Evolutionary conservation across 2,113 vertebrate genomes (phyloP), one percentile per base, ranked within the genome.

Genomic region (Salvelinus fontinalis): DNA sequence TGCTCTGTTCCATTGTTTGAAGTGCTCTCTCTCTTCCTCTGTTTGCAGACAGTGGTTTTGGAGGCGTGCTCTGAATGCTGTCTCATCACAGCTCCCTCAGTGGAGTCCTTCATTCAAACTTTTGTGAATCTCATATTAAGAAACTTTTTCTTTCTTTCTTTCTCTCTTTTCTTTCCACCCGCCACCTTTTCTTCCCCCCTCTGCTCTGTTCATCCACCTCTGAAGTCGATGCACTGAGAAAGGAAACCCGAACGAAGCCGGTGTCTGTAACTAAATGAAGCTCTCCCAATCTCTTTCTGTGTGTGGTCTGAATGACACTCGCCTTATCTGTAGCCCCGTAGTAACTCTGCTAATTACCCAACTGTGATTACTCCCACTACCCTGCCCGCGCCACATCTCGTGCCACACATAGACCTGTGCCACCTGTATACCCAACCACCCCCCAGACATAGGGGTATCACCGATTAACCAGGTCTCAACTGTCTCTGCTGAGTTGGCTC

Each of bases 61-160:
- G 49, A 54, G 31, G 48, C 65, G 31, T 57, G 66, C 66, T 67
- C 74, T 29, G 64, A 68, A 68, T 75, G 18, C 22, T 6, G 20
- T 29, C 67, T 69, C 74, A 34, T 69, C 66, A 59, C 27, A 11
- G 18, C 18, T 67, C 48, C 26, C 65, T 62, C 64, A 34, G 74
- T 51, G 48, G 44, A 75, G 22, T 18, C 24, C 22, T 51, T 75
- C 39, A 75, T 75, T 75, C 67, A 75, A 26, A 66, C 73, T 51
- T 59, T 29, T 26, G 1, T 3, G 22, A 27, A 12, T 34, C 8
- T 20, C 20, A 9, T 70, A 12, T 68, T 20, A 22, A 12, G 20
- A 70, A 49, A 49, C 39, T 49, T 39, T 39, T 26, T 67, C 13
- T 67, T 18, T 29, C 75, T 66, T 4, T 29, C 26, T 27, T 48